A percentile compares a stretch with the other conserved stretches of the same genome.
These are phyloP conservation scores for Triplophysa rosa DNA, from an alignment of 2,113 vertebrate species.

Conservation along the genomic window DNA sequence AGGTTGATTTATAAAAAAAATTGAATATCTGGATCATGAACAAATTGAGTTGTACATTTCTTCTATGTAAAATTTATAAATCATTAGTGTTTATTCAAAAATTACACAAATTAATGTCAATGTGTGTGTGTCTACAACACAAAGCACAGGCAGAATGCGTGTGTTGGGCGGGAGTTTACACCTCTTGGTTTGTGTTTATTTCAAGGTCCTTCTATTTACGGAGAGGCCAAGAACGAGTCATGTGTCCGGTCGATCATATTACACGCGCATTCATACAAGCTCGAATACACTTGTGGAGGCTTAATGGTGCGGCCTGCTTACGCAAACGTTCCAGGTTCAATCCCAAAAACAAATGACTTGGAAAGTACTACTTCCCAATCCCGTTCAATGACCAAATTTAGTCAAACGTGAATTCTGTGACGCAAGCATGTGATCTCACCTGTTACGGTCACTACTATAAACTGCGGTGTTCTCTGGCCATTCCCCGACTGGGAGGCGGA, in stretches of 20 bases:
- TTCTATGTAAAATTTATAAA: background rate
- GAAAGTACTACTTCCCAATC: background rate
- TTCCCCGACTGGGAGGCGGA: slow-evolving; percentile 66
- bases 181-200: slow-evolving; percentile 20
- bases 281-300: background rate
- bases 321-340: background rate
- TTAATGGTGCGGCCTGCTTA: background rate
- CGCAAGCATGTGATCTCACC: slow-evolving; percentile 72
- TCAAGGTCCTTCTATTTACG: slow-evolving; percentile 25
- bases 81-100: background rate
- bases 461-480: slow-evolving; percentile 79
- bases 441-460: slow-evolving; percentile 88
- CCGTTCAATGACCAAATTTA: background rate
- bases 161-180: slow-evolving; percentile 20
- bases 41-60: too few relatives aligned
- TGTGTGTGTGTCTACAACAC: background rate
- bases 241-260: slow-evolving; percentile 4
- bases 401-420: background rate
- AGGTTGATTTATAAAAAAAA: too few relatives aligned
- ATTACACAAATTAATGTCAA: background rate
- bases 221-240: slow-evolving; percentile 21
- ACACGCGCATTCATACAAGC: background rate
- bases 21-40: too few relatives aligned
- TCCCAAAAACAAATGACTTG: background rate
- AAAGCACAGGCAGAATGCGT: background rate